A percentile compares a stretch with the other conserved stretches of the same genome.
These are phyloP conservation scores for Alcedo atthis DNA, from an alignment of 2,797 vertebrate genomes.

Conservation along the genomic window DNA sequence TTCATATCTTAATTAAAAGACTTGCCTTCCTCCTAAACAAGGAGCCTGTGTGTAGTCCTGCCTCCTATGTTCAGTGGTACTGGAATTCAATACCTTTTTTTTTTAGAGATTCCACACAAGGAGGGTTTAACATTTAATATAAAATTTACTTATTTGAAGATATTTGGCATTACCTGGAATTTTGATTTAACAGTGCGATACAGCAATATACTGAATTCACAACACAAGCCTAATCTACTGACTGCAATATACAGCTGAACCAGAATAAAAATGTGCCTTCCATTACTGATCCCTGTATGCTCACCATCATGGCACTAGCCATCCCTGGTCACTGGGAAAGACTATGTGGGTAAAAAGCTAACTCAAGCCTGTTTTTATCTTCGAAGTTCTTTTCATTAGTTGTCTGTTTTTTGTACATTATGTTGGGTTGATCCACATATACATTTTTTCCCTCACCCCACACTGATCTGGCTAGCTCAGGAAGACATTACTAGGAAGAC, in stretches of 20 bases:
- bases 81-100: neutral
- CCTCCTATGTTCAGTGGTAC: neutral
- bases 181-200: neutral
- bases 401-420: neutral
- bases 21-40: neutral
- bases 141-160: neutral
- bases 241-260: neutral
- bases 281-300: neutral
- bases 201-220: neutral
- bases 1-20: neutral
- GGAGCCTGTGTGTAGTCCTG: neutral
- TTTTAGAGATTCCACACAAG: neutral
- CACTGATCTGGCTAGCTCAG: neutral
- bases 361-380: neutral
- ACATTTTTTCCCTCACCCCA: rapidly evolving
- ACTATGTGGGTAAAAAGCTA: neutral
- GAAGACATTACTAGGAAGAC: neutral
- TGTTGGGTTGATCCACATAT: neutral
- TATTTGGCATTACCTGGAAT: neutral
- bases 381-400: neutral
- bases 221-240: neutral
- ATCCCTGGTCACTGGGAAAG: neutral
- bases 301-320: rapidly evolving
- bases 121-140: neutral
- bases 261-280: neutral